Evolutionary conservation across 1,140 invertebrate genomes (phyloP).

Genomic region (Heliconius eleuchia): DNA sequence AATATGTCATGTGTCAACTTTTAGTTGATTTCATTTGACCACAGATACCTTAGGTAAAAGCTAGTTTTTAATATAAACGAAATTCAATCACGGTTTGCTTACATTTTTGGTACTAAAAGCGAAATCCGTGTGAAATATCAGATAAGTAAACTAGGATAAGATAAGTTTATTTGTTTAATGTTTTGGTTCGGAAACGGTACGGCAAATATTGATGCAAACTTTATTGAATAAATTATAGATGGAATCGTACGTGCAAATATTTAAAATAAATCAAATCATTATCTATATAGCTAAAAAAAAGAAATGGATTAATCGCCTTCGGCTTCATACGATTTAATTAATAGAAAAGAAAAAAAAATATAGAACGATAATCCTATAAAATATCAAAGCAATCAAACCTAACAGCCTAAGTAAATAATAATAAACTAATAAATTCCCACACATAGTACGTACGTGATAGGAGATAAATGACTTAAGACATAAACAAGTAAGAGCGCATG

Average conservation of each 20-base stretch:
- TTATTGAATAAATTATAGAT: not conserved
- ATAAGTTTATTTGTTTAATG: not conserved
- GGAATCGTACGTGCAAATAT: no score
- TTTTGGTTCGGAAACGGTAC: not conserved
- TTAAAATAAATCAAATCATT: no score
- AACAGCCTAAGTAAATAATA: not conserved
- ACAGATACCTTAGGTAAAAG: no score
- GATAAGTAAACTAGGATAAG: not conserved
- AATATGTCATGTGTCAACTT: no score
- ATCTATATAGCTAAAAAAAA: no score
- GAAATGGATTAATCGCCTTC: no score
- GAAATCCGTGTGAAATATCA: constrained; percentile 1
- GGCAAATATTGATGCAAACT: not conserved
- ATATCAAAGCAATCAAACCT: no score
- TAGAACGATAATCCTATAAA: no score
- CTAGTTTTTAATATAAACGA: not conserved
- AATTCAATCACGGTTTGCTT: not conserved
- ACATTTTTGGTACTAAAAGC: not conserved
- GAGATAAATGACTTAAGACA: not conserved
- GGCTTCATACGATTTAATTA: no score
- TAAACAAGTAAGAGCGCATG: constrained; percentile 64
- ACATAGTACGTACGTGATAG: not conserved
- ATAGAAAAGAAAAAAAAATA: no score
- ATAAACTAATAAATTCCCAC: not conserved
- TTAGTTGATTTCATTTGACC: no score